A percentile compares a stretch with the other conserved stretches of the same genome.
These are phyloP conservation scores for Dicerorhinus sumatrensis DNA, from an alignment of 2,113 vertebrate species.

Conservation along the genomic window DNA sequence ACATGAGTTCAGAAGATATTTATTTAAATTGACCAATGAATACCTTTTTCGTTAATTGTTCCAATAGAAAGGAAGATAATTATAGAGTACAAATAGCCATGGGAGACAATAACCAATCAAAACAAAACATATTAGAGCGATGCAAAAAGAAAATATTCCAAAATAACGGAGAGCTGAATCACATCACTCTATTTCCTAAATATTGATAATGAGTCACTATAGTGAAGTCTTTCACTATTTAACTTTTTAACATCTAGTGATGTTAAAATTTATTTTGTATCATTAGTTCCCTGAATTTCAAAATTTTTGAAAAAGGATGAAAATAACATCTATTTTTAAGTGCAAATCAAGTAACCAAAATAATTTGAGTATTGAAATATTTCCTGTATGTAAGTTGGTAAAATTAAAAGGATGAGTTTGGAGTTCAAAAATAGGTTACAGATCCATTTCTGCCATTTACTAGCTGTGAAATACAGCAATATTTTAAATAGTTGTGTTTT, in stretches of 20 bases:
- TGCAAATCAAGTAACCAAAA: background rate
- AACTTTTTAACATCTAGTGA: background rate
- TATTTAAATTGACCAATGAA: slow-evolving; percentile 65
- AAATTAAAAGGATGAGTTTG: background rate
- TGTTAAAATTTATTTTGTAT: background rate
- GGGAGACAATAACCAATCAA: background rate
- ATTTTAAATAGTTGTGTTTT: background rate
- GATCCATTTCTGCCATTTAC: background rate
- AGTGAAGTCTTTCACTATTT: background rate
- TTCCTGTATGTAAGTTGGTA: background rate
- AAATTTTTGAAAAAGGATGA: background rate
- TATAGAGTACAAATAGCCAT: background rate
- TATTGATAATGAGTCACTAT: background rate
- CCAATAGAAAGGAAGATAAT: slow-evolving; percentile 42
- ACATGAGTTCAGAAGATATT: slow-evolving; percentile 61
- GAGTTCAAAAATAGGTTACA: background rate
- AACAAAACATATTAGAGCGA: background rate
- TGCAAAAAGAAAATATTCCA: background rate
- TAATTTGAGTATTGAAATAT: background rate
- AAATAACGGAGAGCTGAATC: background rate
- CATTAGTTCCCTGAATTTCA: background rate
- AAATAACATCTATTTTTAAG: background rate
- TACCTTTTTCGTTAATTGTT: slow-evolving; percentile 62
- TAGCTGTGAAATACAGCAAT: background rate
- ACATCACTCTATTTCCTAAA: background rate